phyloP scores from a whole-genome alignment of 2,888 invertebrate species.

The Tachina grossa region DNA sequence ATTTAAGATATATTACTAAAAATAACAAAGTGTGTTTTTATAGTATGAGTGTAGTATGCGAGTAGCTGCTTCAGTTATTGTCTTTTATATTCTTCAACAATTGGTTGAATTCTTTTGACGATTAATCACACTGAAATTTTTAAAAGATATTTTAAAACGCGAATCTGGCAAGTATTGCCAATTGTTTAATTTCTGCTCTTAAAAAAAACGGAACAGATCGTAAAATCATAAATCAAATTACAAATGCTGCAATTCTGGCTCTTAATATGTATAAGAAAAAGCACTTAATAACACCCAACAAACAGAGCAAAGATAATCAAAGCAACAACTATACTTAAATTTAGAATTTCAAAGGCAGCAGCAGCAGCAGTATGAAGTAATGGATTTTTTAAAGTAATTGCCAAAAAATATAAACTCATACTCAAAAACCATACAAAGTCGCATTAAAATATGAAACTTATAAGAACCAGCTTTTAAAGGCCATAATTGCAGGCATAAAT shows the following conservation, averaged over 20 bases:
- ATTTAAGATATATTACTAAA: no score
- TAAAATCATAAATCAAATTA: slow-evolving; percentile 48
- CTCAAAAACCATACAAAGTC: not conserved
- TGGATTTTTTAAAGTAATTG: slow-evolving; percentile 79
- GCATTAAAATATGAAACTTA: slow-evolving; percentile 6
- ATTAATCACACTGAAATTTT: no score
- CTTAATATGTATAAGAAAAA: slow-evolving; percentile 52
- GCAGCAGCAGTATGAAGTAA: slow-evolving; percentile 70
- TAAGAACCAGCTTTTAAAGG: slow-evolving; percentile 52
- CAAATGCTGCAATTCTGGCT: slow-evolving; percentile 31
- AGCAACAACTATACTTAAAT: slow-evolving; percentile 8
- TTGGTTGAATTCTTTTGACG: no score
- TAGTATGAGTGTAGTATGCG: no score
- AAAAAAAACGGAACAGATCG: slow-evolving; percentile 11
- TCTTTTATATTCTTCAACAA: no score
- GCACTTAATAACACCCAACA: slow-evolving; percentile 58
- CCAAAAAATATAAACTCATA: slow-evolving; percentile 73
- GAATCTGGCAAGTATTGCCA: no score
- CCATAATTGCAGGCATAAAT: slow-evolving; percentile 25
- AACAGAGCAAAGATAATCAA: not conserved
- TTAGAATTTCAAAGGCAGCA: slow-evolving; percentile 5
- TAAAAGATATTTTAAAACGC: not conserved
- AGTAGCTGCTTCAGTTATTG: no score
- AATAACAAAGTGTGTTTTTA: no score
- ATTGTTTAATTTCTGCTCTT: not conserved